Percentiles rank a stretch among this genome's conserved stretches.
These are phyloP conservation scores for Actinostola sp. DNA, from an alignment of 92 coral and sea anemone genomes.

Conservation along the genomic window DNA sequence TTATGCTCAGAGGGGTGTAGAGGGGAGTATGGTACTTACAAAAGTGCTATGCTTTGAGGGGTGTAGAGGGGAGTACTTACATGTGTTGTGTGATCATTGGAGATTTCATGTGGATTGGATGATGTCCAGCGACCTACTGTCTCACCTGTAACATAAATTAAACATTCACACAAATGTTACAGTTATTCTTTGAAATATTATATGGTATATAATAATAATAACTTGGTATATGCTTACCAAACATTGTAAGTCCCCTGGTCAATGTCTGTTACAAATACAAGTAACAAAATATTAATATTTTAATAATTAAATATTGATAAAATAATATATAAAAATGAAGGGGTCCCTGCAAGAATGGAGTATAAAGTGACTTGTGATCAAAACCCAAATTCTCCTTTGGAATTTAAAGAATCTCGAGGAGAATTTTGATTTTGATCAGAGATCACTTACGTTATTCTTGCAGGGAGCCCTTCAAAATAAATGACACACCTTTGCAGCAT, in stretches of 20 bases:
- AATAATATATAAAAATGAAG: background rate
- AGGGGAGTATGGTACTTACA: too few species aligned
- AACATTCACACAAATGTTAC: background rate
- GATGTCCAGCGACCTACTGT: conserved; percentile 98
- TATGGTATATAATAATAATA: background rate
- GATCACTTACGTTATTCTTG: too few species aligned
- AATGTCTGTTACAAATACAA: conserved; percentile 63
- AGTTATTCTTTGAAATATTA: background rate
- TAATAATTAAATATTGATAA: background rate
- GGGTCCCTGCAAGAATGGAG: too few species aligned
- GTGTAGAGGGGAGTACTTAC: conserved; percentile 27
- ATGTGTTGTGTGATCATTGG: conserved; percentile 68
- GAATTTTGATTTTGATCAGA: too few species aligned
- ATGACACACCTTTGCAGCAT: conserved; percentile 85
- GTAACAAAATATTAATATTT: background rate
- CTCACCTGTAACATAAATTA: conserved; percentile 61
- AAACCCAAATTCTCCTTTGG: too few species aligned
- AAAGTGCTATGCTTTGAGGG: too few species aligned
- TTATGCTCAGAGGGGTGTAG: too few species aligned
- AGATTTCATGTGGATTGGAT: conserved; percentile 65
- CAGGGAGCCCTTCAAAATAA: background rate
- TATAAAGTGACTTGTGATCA: too few species aligned
- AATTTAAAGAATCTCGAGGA: background rate
- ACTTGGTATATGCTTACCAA: conserved; percentile 64
- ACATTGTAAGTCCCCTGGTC: conserved; percentile 90